Evolutionary conservation across 2,797 vertebrate species (phyloP), one percentile per base, ranked within the genome.

Genomic region (Antennarius maculatus): DNA sequence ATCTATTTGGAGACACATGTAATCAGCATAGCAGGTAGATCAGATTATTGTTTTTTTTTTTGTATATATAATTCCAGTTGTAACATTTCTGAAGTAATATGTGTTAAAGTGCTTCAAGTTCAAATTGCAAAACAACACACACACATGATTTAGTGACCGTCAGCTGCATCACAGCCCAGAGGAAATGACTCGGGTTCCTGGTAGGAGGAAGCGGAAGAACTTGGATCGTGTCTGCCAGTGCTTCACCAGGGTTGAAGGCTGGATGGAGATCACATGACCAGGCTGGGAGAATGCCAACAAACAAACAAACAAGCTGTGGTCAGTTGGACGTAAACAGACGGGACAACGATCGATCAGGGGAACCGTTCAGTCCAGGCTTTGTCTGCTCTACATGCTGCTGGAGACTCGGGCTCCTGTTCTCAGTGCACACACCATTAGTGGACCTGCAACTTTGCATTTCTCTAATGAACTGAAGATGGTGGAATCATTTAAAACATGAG

Each of bases 251-350:
- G 16, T 60, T 45, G 39, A 11, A 31, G 42, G 59, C 62, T 57
- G 57, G 53, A 12, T 42, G 41, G 23, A 52, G 43, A 53, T 76
- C 64, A 65, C 69, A 70, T 79, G 79, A 77, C 16, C 57, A 65
- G 37, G 0, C 47, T 12, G 54, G 52, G 29, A 52, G 34, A 23
- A 61, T 13, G 66, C 57, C 65, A 80, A 69, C 73, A 75, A 64
- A 68, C 42, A 46, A 52, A 74, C 28, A 61, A 61, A 76, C 65
- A 29, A 41, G n/a, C n/a, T 15, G 31, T 15, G 27, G 11, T 23
- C 46, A 8, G 69, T 77, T 80, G 23, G 23, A 23, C 23, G 23
- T 23, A 23, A 23, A 23, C 23, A 23, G 23, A 23, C 23, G 23
- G 23, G 23, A 23, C 23, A 23, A 23, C 23, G 1, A 23, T 23